These are phyloP conservation scores for Barypeithes pellucidus DNA, from an alignment of 2,888 invertebrate genomes.

Conservation along the genomic window DNA sequence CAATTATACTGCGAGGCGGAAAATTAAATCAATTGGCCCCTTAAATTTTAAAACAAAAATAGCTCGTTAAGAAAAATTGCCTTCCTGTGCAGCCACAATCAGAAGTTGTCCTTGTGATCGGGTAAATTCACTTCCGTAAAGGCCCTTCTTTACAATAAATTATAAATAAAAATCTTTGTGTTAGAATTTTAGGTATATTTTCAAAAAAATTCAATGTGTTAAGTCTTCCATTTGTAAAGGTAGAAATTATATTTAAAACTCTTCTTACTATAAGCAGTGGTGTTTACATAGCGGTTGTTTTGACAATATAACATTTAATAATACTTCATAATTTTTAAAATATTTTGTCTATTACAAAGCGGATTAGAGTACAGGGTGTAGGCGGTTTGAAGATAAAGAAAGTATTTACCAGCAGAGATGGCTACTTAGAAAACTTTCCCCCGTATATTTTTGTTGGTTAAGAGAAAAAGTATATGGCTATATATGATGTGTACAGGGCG, in stretches of 20 bases:
- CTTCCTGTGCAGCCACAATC: too few relatives aligned
- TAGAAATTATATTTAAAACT: constrained; percentile 42
- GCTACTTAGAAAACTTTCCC: constrained; percentile 38
- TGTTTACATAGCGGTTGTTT: constrained; percentile 46
- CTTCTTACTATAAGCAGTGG: constrained; percentile 47
- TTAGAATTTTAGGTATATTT: constrained; percentile 45
- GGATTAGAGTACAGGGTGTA: constrained; percentile 50
- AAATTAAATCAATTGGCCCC: too few relatives aligned
- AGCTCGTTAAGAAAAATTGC: too few relatives aligned
- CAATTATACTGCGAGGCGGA: too few relatives aligned
- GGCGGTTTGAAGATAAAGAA: constrained; percentile 34
- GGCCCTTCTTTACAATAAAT: constrained; percentile 18
- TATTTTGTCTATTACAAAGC: constrained; percentile 36
- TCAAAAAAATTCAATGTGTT: constrained; percentile 44
- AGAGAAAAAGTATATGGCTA: constrained; percentile 24
- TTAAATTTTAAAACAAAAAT: too few relatives aligned
- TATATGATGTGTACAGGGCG: constrained; percentile 42
- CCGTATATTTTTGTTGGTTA: constrained; percentile 30
- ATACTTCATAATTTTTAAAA: constrained; percentile 23
- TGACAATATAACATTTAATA: constrained; percentile 47
- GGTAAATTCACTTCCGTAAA: background rate
- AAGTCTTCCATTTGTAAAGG: constrained; percentile 49
- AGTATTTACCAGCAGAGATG: constrained; percentile 38
- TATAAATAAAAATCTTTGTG: constrained; percentile 21
- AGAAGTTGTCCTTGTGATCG: too few relatives aligned